Conservation (phyloP, 2,113 vertebrate genomes). For the Maccullochella peelii region DNA sequence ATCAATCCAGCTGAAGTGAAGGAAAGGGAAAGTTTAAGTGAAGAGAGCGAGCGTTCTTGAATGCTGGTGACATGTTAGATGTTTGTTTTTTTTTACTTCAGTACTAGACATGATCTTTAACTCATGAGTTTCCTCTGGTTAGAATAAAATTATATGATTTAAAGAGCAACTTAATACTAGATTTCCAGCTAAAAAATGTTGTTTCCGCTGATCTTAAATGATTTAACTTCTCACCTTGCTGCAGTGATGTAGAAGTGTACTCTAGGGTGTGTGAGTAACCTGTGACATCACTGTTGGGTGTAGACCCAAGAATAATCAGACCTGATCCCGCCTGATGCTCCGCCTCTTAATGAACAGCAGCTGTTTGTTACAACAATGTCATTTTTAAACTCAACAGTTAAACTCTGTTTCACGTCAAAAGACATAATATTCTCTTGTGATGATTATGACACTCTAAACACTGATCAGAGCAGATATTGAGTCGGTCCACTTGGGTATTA, state of each 20-base stretch:
- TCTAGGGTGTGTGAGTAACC: background rate
- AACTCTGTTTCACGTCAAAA: background rate
- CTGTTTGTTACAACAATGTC: too few species aligned
- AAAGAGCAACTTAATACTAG: background rate
- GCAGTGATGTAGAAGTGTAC: background rate
- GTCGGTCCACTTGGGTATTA: too few species aligned
- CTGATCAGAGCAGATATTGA: too few species aligned
- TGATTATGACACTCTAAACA: too few species aligned
- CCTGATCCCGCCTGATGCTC: background rate
- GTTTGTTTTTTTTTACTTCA: too few species aligned
- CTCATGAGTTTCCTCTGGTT: background rate
- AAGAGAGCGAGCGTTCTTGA: conserved; percentile 3
- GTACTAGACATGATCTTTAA: background rate
- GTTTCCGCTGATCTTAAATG: background rate
- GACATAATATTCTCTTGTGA: too few species aligned
- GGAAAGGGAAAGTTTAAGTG: conserved; percentile 21
- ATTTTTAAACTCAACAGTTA: too few species aligned
- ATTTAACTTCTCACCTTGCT: too few species aligned
- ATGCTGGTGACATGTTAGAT: background rate
- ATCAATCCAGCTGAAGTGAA: conserved; percentile 31
- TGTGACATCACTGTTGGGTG: background rate
- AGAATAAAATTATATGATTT: background rate
- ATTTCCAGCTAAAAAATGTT: background rate
- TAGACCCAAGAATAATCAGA: background rate
- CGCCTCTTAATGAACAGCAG: too few species aligned